Evolutionary conservation across 2,797 vertebrate genomes (phyloP), one percentile per base, ranked within the genome.

Genomic region (Luscinia megarhynchos): DNA sequence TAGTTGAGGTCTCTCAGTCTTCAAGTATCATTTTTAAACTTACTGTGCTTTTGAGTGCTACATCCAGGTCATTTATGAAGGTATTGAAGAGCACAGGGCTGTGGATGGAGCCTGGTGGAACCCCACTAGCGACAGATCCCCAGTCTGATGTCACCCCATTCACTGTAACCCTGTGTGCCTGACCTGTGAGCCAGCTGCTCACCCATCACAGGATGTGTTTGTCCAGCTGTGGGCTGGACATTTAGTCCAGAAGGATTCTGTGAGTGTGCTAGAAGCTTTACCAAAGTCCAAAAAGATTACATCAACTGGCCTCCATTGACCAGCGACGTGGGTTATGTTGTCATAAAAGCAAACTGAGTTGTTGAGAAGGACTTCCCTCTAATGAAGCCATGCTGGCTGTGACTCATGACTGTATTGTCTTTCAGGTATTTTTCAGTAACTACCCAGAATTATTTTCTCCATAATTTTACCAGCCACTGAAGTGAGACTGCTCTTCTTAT

Each of bases 101-200:
- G 0, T 16, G 29, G n/a, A 13, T 3, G 7, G 3, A 5, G 23
- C 19, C 6, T 40, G 3, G 16, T 11, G 29, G 74, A 69, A 2
- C 17, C 41, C 50, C 50, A 26, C 3, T 0, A 30, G 48, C 30
- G 34, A 18, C 40, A 40, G 27, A 11, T n/a, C 9, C 0, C 7
- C 75, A 45, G 5, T n/a, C 27, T 58, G n/a, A 24, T 58, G 29
- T 38, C 27, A 45, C 16, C 7, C 17, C 58, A 38, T 8, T 29
- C 15, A 9, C 12, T 64, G 3, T 4, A 11, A 6, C 27, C 18
- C 51, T 58, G 22, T 64, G 9, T 58, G 32, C 27, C 23, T 2
- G 3, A 70, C 32, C 27, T 2, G 0, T 43, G 36, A 51, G 19
- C 32, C 58, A 57, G 36, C 9, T 64, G 36, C 38, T 72, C 51